Evolutionary conservation across 2,888 invertebrate genomes (phyloP), one percentile per base, ranked within the genome.

Genomic region (Drosophila neutralis): DNA sequence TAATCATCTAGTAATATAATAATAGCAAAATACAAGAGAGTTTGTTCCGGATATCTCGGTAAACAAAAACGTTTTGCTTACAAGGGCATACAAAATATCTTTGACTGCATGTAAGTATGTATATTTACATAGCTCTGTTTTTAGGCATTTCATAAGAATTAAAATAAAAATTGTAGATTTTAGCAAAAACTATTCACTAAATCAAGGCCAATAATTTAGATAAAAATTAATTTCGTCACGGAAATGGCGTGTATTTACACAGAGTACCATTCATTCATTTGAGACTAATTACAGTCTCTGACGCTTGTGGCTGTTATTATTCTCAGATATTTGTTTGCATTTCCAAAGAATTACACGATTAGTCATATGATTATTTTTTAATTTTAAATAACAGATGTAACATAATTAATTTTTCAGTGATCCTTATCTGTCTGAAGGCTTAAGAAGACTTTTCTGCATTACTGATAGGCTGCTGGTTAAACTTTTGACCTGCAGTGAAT

Each of bases 341-440:
- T 63, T 54, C 42, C 45, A 52, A 64, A 53, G 54, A 36, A 31
- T 40, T 36, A 56, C 13, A 68, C 13, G 61, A 35, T 35, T 61
- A 57, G 29, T 53, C 42, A 38, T 18, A 18, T 18, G 18, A 60
- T 53, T 33, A 21, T 66, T 72, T 73, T 71, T 73, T 38, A 38
- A 38, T 73, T 73, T 73, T 73, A 73, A 74, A 51, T 36, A 62
- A 38, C 40, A 21, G 51, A 53, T 73, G 73, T 54, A 49, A 42
- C 11, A 42, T 13, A 13, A 42, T 21, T 21, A 6, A 13, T 42
- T 21, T 42, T 3, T 42, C 13, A 42, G 21, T 42, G 38, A 38
- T 38, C 18, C 8, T 38, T 38, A 38, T 18, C 18, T 18, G 38
- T 18, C 15, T 36, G 4, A 21, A 45, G 45, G 15, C 21, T 21